Evolutionary conservation across 2,888 invertebrate species (phyloP).

Genomic region (Pristionchus fissidentatus): DNA sequence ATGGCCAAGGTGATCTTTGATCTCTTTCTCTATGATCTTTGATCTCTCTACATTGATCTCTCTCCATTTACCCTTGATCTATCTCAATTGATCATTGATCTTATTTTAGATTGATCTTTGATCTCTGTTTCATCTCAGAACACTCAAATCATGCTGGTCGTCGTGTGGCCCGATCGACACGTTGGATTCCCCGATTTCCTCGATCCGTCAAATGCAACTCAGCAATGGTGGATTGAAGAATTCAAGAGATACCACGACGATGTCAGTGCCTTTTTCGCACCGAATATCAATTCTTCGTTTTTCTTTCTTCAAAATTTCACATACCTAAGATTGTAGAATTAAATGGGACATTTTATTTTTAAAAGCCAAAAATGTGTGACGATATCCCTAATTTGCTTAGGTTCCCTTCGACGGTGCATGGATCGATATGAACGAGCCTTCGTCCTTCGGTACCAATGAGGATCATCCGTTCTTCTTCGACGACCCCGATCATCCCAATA

Average conservation of each 20-base stretch:
- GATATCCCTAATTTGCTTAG: slow-evolving; percentile 33
- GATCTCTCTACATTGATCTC: background rate
- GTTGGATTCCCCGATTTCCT: slow-evolving; percentile 74
- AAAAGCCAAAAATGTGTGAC: background rate
- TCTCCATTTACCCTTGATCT: background rate
- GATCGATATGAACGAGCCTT: slow-evolving; percentile 93
- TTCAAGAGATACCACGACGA: slow-evolving; percentile 63
- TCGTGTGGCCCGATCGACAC: slow-evolving; percentile 71
- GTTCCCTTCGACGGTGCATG: slow-evolving; percentile 87
- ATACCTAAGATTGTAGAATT: no score
- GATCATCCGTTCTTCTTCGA: slow-evolving; percentile 67
- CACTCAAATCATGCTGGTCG: slow-evolving; percentile 67
- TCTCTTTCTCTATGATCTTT: background rate
- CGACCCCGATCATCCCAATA: slow-evolving; percentile 65
- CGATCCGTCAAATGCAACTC: slow-evolving; percentile 65
- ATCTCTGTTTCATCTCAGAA: slow-evolving; percentile 44
- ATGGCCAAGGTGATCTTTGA: slow-evolving; percentile 59
- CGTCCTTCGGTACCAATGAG: slow-evolving; percentile 82
- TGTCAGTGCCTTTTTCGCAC: slow-evolving; percentile 47
- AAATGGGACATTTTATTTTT: background rate
- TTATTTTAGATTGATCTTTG: background rate
- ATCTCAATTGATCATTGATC: background rate
- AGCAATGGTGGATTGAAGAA: slow-evolving; percentile 72
- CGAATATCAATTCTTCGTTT: background rate
- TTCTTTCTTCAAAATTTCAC: background rate